phyloP scores from a whole-genome alignment of 2,888 invertebrate genomes.

The Eubasilissa splendida region DNA sequence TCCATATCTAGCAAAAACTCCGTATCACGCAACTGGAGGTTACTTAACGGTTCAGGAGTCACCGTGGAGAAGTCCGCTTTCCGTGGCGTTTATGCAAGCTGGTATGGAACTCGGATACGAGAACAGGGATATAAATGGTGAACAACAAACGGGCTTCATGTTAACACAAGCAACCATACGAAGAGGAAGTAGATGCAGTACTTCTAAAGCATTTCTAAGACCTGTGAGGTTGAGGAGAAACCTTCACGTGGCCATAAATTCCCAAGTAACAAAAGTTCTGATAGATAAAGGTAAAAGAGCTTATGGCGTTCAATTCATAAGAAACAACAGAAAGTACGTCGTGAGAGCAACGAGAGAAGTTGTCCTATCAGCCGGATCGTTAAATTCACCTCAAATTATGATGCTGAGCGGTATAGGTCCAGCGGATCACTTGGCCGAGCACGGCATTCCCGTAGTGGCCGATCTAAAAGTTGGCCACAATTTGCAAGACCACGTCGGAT shows the following conservation, averaged over 20 bases:
- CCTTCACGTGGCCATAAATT: constrained; percentile 84
- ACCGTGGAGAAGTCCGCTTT: constrained; percentile 86
- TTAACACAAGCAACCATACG: constrained; percentile 88
- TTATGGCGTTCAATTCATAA: constrained; percentile 82
- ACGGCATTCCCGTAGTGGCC: constrained; percentile 81
- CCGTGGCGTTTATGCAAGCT: constrained; percentile 87
- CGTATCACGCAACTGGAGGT: constrained; percentile 85
- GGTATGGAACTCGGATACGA: constrained; percentile 88
- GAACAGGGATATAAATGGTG: constrained; percentile 87
- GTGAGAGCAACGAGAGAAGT: constrained; percentile 86
- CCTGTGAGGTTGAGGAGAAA: constrained; percentile 85
- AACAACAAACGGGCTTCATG: constrained; percentile 89
- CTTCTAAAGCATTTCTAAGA: constrained; percentile 89
- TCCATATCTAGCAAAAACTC: constrained; percentile 82
- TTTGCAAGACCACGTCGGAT: constrained; percentile 90
- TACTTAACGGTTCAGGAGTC: constrained; percentile 89
- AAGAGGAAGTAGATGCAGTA: constrained; percentile 88
- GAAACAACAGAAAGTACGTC: constrained; percentile 76
- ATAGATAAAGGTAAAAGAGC: constrained; percentile 82
- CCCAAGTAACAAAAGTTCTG: constrained; percentile 82
- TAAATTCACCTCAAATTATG: constrained; percentile 90
- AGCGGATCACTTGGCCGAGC: constrained; percentile 79
- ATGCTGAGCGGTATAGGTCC: constrained; percentile 94
- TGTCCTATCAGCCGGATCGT: constrained; percentile 88
- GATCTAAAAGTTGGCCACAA: constrained; percentile 87